Conservation (phyloP, 2,797 vertebrate genomes). For the Crotalus adamanteus region DNA sequence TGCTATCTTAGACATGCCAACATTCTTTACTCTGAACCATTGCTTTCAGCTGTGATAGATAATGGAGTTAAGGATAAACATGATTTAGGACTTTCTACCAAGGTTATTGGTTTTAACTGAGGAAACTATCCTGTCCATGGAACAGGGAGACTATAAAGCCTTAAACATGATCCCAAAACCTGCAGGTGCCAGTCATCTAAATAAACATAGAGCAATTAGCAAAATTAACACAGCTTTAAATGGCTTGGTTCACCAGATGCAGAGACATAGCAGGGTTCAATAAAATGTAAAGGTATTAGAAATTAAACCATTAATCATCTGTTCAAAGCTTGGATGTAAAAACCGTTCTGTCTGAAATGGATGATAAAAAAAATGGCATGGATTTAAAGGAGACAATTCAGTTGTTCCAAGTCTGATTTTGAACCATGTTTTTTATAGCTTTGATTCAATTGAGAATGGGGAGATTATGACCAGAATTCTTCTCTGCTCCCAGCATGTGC, state of each 20-base stretch:
- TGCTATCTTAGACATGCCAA: slow-evolving; percentile 29
- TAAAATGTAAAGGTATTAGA: slow-evolving; percentile 79
- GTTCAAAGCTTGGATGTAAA: slow-evolving; percentile 73
- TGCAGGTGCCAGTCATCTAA: slow-evolving; percentile 76
- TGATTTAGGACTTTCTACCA: slow-evolving; percentile 58
- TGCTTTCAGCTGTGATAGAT: slow-evolving; percentile 54
- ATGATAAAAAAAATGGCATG: slow-evolving; percentile 69
- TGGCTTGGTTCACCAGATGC: slow-evolving; percentile 77
- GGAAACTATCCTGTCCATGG: slow-evolving; percentile 51
- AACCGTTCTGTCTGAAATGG: slow-evolving; percentile 69
- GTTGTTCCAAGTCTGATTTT: slow-evolving; percentile 50
- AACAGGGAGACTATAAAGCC: slow-evolving; percentile 46
- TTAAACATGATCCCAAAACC: slow-evolving; percentile 69
- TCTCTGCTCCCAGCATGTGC: background rate
- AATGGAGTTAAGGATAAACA: slow-evolving; percentile 55
- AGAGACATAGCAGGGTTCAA: slow-evolving; percentile 71
- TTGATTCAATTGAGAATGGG: slow-evolving; percentile 18
- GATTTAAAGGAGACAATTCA: slow-evolving; percentile 57
- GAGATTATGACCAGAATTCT: slow-evolving; percentile 8
- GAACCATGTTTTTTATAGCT: slow-evolving; percentile 45
- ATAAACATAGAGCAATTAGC: slow-evolving; percentile 78
- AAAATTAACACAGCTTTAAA: slow-evolving; percentile 83
- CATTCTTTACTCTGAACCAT: slow-evolving; percentile 41
- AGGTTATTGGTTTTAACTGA: slow-evolving; percentile 55
- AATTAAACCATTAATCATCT: slow-evolving; percentile 79